Conservation (phyloP, 2,888 invertebrate genomes). For the Scrobipalpa costella region DNA sequence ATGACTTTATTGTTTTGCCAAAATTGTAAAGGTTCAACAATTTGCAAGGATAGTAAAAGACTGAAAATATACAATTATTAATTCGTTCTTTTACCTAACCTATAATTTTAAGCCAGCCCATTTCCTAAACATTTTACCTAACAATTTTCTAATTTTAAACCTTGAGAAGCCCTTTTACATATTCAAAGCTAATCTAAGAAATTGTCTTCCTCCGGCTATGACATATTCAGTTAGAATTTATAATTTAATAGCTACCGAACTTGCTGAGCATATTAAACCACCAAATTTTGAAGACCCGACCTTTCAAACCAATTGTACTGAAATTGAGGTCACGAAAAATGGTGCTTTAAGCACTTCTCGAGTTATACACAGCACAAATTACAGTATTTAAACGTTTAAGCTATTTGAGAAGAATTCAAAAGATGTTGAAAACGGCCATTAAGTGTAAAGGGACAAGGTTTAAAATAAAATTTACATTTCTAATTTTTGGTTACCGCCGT, state of each 20-base stretch:
- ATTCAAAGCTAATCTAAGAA: conserved; percentile 59
- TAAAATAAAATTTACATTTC: conserved; percentile 45
- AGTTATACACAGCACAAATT: conserved; percentile 51
- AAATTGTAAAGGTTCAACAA: not conserved
- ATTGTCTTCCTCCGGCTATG: conserved; percentile 56
- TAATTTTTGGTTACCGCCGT: conserved; percentile 36
- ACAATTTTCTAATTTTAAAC: conserved; percentile 31
- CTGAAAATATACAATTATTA: not conserved
- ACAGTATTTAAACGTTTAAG: conserved; percentile 59
- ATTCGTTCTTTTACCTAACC: not conserved
- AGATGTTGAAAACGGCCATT: conserved; percentile 43
- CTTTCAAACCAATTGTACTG: not conserved
- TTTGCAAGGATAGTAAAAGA: not conserved
- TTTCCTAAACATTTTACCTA: conserved; percentile 25
- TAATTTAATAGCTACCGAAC: conserved; percentile 60
- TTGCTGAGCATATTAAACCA: conserved; percentile 35
- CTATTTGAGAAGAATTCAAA: conserved; percentile 59
- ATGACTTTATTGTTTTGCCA: not conserved
- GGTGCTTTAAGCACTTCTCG: conserved; percentile 41
- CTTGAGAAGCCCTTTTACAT: conserved; percentile 50
- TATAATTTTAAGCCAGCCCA: not conserved
- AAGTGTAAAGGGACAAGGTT: conserved; percentile 44
- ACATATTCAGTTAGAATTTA: conserved; percentile 57
- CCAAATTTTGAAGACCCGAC: conserved; percentile 31
- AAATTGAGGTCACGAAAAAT: conserved; percentile 26